A percentile compares a stretch with the other conserved stretches of the same genome.
Conservation (phyloP, 1,140 invertebrate genomes). For the Pseudobourletiella spinata region DNA sequence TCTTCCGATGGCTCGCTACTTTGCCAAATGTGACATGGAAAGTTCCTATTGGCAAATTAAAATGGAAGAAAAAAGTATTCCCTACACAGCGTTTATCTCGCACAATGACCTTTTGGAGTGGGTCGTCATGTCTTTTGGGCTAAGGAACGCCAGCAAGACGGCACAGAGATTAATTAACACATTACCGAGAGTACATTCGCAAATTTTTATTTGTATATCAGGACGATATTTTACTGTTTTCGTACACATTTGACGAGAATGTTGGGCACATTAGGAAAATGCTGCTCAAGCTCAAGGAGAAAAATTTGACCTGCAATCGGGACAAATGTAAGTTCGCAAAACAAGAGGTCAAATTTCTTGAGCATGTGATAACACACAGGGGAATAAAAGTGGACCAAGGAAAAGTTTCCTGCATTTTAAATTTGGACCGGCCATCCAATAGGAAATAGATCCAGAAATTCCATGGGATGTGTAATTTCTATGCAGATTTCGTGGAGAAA, state of each 20-base stretch:
- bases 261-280: constrained; percentile 28
- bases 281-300: constrained; percentile 12
- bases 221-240: constrained; percentile 49
- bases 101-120: constrained; percentile 41
- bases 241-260: constrained; percentile 37
- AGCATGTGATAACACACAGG: constrained; percentile 35
- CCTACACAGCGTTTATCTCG: constrained; percentile 38
- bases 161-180: constrained; percentile 47
- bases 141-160: constrained; percentile 43
- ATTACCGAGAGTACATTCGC: constrained; percentile 31
- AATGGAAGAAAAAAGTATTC: constrained; percentile 1
- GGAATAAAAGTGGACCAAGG: constrained; percentile 39
- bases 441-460: constrained; percentile 36
- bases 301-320: constrained; percentile 27
- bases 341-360: constrained; percentile 38
- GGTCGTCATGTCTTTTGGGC: constrained; percentile 41
- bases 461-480: constrained; percentile 37
- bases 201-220: constrained; percentile 43
- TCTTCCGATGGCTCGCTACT: constrained; percentile 9
- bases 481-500: constrained; percentile 29
- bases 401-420: constrained; percentile 38
- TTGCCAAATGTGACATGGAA: constrained; percentile 9
- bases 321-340: constrained; percentile 37
- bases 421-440: constrained; percentile 37
- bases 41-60: constrained; percentile 18